These are phyloP conservation scores for Takifugu rubripes DNA, from an alignment of 2,797 vertebrate species.

Conservation along the genomic window DNA sequence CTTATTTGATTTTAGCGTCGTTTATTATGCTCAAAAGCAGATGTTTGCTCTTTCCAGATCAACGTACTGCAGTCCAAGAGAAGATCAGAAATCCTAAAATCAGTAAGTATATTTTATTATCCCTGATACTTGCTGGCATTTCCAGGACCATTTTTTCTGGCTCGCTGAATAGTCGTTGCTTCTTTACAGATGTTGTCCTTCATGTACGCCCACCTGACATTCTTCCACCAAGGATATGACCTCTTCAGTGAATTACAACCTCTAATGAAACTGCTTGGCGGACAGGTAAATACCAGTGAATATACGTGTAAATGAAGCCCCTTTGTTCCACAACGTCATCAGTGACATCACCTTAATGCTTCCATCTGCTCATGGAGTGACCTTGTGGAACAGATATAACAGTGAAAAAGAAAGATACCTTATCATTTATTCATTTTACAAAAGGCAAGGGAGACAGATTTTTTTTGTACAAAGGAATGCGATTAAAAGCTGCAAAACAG, in stretches of 20 bases:
- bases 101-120: slow-evolving; percentile 72
- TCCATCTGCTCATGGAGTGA: too few species aligned
- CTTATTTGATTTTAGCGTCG: background rate
- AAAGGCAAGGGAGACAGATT: too few species aligned
- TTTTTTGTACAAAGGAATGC: too few species aligned
- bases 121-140: background rate
- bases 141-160: background rate
- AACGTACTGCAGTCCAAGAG: slow-evolving; percentile 98
- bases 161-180: background rate
- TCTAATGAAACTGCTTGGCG: slow-evolving; percentile 93
- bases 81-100: slow-evolving; percentile 97
- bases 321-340: background rate
- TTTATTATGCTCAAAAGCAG: too few species aligned
- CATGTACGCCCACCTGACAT: slow-evolving; percentile 97
- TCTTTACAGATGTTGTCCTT: slow-evolving; percentile 90
- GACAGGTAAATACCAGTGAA: slow-evolving; percentile 79
- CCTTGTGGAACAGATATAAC: too few species aligned
- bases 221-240: slow-evolving; percentile 99
- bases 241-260: slow-evolving; percentile 95
- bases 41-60: slow-evolving; percentile 74
- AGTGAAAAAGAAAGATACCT: too few species aligned
- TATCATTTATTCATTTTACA: too few species aligned
- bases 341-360: background rate
- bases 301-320: background rate
- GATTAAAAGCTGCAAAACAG: too few species aligned